Percentiles rank a stretch among this genome's conserved stretches.
Evolutionary conservation across 2,888 invertebrate genomes (phyloP).

Genomic region (Galerucella nymphaeae): DNA sequence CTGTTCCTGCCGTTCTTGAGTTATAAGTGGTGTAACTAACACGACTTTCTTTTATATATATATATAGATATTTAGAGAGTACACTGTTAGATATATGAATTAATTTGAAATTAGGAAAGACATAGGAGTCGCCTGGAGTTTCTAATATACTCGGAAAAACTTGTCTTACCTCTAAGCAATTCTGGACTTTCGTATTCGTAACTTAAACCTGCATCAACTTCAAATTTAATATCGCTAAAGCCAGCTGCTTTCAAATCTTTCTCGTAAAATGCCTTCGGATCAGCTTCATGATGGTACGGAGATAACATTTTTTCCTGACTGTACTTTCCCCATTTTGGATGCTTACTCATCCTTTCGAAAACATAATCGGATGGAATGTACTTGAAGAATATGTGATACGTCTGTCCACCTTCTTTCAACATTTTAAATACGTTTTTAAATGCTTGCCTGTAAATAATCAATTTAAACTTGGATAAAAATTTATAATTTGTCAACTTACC

Average conservation of each 20-base stretch:
- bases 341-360: background rate
- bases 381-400: conserved; percentile 1
- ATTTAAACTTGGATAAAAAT: background rate
- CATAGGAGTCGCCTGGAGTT: too few relatives aligned
- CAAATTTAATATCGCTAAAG: background rate
- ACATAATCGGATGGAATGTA: background rate
- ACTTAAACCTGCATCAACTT: background rate
- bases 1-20: too few relatives aligned
- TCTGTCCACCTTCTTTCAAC: conserved; percentile 6
- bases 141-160: background rate
- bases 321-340: conserved; percentile 12
- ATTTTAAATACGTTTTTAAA: conserved; percentile 1
- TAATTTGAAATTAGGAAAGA: too few relatives aligned
- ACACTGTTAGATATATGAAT: too few relatives aligned
- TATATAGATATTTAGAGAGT: too few relatives aligned
- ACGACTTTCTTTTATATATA: too few relatives aligned
- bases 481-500: background rate
- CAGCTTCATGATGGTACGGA: background rate
- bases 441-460: background rate
- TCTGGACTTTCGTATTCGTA: conserved; percentile 2
- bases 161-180: background rate
- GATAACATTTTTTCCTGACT: conserved; percentile 6
- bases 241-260: conserved; percentile 10
- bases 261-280: background rate
- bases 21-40: too few relatives aligned